A percentile compares a stretch with the other conserved stretches of the same genome.
Conservation (phyloP, 2,797 vertebrate species). For the Scyliorhinus canicula region DNA sequence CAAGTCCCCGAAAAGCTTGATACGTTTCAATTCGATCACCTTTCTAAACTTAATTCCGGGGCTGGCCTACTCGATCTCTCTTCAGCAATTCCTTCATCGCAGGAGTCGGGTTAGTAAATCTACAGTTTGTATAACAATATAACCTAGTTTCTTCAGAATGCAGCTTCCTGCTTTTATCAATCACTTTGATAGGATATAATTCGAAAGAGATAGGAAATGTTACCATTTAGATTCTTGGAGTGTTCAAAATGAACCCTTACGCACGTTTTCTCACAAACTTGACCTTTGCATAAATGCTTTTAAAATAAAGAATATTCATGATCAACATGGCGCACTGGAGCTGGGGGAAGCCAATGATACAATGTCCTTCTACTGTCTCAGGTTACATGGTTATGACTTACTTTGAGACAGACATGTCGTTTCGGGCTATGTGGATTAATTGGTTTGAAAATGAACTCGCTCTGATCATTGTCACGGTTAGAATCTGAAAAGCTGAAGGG, state of each 20-base stretch:
- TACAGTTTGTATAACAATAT: not conserved
- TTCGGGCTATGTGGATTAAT: not conserved
- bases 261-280: not conserved
- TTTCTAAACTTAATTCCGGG: not conserved
- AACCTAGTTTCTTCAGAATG: not conserved
- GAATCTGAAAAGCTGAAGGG: not conserved
- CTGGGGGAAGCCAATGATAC: not conserved
- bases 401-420: not conserved
- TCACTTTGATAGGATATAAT: not conserved
- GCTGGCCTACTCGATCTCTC: not conserved
- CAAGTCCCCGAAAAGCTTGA: not conserved
- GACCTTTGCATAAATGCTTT: not conserved
- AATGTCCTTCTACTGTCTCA: not conserved
- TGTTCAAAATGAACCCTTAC: too few species aligned
- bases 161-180: not conserved
- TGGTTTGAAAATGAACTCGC: slow-evolving; percentile 24
- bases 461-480: slow-evolving; percentile 2
- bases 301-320: not conserved
- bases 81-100: not conserved
- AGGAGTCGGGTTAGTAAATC: not conserved
- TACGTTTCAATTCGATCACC: not conserved
- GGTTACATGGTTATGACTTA: not conserved
- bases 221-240: not conserved
- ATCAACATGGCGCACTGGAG: not conserved
- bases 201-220: not conserved